Conservation (phyloP, 53 echinoderm and acorn worm genomes). For the Paracentrotus lividus region DNA sequence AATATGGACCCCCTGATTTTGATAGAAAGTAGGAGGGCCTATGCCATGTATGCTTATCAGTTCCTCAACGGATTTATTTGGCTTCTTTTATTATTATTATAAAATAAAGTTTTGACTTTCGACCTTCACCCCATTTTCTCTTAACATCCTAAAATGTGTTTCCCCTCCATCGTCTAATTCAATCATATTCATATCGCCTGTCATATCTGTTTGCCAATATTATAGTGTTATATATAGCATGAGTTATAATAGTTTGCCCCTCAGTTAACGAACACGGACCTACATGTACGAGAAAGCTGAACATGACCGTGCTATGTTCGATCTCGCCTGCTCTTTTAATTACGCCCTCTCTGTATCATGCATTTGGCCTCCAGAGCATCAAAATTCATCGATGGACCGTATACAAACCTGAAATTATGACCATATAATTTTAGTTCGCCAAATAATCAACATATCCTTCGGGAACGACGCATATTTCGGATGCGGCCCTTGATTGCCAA, state of each 20-base stretch:
- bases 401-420: neutral
- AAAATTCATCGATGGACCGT: neutral
- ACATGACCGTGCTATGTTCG: no score
- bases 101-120: neutral
- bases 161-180: neutral
- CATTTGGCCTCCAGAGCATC: neutral
- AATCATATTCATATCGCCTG: neutral
- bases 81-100: no score
- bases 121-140: neutral
- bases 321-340: neutral
- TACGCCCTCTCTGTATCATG: slow-evolving; percentile 21
- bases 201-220: neutral
- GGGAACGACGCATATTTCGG: neutral
- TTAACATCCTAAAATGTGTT: neutral
- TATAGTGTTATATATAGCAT: neutral
- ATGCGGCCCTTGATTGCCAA: neutral
- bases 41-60: neutral
- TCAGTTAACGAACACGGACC: neutral
- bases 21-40: no score
- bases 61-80: neutral
- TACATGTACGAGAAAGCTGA: no score
- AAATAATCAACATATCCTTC: neutral
- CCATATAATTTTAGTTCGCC: neutral
- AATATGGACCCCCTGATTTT: neutral
- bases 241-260: neutral